Evolutionary conservation across 2,888 invertebrate species (phyloP).

Genomic region (Clepsis dumicolana): DNA sequence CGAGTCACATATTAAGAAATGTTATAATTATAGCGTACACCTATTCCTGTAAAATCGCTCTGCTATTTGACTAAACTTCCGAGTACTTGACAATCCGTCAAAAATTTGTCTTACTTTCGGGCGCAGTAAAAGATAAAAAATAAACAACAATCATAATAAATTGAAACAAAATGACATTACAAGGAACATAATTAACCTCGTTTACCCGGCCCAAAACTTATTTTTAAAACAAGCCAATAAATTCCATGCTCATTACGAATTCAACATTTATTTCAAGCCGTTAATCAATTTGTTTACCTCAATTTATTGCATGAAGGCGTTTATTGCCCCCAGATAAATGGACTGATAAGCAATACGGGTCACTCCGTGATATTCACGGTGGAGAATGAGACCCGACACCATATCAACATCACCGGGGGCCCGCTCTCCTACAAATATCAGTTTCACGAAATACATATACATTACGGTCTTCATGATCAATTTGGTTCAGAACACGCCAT

Average conservation of each 20-base stretch:
- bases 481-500: conserved; percentile 99
- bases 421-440: conserved; percentile 98
- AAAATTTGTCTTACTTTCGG: too few relatives aligned
- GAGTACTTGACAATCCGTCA: too few relatives aligned
- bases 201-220: conserved; percentile 21
- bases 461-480: conserved; percentile 96
- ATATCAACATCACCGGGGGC: conserved; percentile 97
- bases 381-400: conserved; percentile 93
- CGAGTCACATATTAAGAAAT: too few relatives aligned
- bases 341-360: conserved; percentile 96
- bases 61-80: too few relatives aligned
- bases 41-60: too few relatives aligned
- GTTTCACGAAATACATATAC: conserved; percentile 97
- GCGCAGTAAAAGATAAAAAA: not conserved
- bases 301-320: conserved; percentile 33
- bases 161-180: not conserved
- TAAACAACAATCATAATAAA: not conserved
- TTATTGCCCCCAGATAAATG: conserved; percentile 90
- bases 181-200: conserved; percentile 3
- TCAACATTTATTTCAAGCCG: conserved; percentile 35
- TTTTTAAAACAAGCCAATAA: conserved; percentile 25
- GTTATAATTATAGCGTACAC: too few relatives aligned
- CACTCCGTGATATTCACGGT: conserved; percentile 97
- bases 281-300: conserved; percentile 41
- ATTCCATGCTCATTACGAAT: conserved; percentile 33